Evolutionary conservation across 2,113 vertebrate genomes (phyloP), one percentile per base, ranked within the genome.

Genomic region (Sylvietta virens): DNA sequence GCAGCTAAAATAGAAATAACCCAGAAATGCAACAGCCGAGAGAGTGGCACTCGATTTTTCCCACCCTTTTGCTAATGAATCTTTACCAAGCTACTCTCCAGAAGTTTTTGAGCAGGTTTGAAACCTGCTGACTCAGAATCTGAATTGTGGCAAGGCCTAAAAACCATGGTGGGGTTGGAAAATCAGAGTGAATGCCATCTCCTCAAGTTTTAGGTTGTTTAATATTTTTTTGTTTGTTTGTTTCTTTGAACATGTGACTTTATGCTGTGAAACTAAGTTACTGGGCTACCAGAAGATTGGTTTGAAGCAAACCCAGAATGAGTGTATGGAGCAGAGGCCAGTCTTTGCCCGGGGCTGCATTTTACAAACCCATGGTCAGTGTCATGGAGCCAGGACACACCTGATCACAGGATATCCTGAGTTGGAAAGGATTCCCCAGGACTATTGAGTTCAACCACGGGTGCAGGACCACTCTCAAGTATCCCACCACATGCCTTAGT

Each of bases 131-230:
- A 71, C 30, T 93, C 47, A 54, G 44, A 71, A 83, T 58, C 4
- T 0, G 1, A 47, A 23, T 48, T n/a, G 24, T 69, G 64, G 3
- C 6, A 80, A 79, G 23, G 35, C 13, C 65, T 53, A 60, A 71
- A 64, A 2, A 6, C 2, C 2, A 3, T 21, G 4, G 0, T 17
- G 6, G 18, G 12, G 4, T 9, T 81, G 22, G 8, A 78, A 84
- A 83, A 70, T 31, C 28, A 47, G n/a, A 19, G 6, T 19, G 18
- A 69, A 27, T 61, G 54, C 67, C 0, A 26, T 60, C 30, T 81
- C 31, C 18, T 39, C 20, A 53, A 31, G 45, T 30, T 51, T 53
- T 39, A 28, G 15, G 13, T 73, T 28, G 22, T 81, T 80, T 13
- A 60, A 37, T 27, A 10, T 7, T 28, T 16, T 6, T 24, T 22